Evolutionary conservation across 2,113 vertebrate genomes (phyloP), one percentile per base, ranked within the genome.

Genomic region (Aix galericulata): DNA sequence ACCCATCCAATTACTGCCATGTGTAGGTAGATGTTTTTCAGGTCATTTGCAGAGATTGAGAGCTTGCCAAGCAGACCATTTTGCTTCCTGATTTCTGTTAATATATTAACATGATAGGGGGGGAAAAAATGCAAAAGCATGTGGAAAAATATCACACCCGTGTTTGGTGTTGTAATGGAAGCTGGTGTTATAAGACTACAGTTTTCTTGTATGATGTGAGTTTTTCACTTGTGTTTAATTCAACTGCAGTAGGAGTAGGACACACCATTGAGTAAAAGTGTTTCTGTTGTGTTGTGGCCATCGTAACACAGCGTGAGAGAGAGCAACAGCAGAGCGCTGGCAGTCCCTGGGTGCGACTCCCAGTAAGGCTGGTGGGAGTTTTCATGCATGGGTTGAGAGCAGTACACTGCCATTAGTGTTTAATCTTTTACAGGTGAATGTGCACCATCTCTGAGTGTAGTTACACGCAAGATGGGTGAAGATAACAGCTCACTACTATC

Each of bases 351-450:
- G 2, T 17, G 58, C 62, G 56, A 1, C 53, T 82, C 69, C 66
- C 46, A 2, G 40, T 29, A 80, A 8, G 0, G 0, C 53, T 59
- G 52, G 42, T 26, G 48, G 52, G 53, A 67, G n/a, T 12, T 79
- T 90, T 88, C 58, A 66, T 16, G 59, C 83, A 7, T 62, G 53
- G 40, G 31, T 66, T 82, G 88, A 79, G 80, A 58, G 77, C 76
- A 26, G 73, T 40, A 50, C 69, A 25, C 62, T 84, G 69, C 86
- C 69, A n/a, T 87, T 84, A 92, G 88, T 10, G 62, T 93, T 93
- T 93, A 66, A 82, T 86, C 86, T 96, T 95, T 95, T 93, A 95
- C 86, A 92, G 81, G 75, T 86, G 56, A 71, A 72, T 77, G 72
- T 89, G 48, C 50, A 20, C 62, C 56, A 5, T 59, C 82, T 58